Evolutionary conservation across 2,888 invertebrate genomes (phyloP).

Genomic region (Eupithecia inturbata): DNA sequence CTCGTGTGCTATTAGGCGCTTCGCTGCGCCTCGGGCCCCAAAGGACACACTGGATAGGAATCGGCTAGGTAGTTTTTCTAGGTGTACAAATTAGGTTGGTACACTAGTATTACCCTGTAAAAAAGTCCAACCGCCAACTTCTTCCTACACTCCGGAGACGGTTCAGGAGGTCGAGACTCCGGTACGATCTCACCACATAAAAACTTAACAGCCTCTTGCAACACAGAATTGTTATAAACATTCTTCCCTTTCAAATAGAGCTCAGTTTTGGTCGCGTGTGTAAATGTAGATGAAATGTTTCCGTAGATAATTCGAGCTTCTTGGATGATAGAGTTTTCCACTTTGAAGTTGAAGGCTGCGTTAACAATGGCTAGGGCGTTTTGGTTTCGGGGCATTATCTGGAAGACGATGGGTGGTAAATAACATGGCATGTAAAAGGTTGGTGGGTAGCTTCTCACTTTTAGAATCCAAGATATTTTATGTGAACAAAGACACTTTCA

Average conservation of each 20-base stretch:
- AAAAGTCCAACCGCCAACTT: conserved; percentile 89
- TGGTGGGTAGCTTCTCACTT: too few species aligned
- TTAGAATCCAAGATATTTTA: too few species aligned
- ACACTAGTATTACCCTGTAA: conserved; percentile 86
- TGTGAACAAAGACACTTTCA: too few species aligned
- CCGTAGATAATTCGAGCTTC: conserved; percentile 86
- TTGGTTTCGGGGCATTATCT: conserved; percentile 90
- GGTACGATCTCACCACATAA: conserved; percentile 86
- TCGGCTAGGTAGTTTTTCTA: not conserved
- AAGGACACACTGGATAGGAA: not conserved
- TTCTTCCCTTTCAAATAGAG: conserved; percentile 74
- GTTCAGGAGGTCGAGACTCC: conserved; percentile 86
- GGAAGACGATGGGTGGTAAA: conserved; percentile 29
- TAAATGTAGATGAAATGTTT: conserved; percentile 83
- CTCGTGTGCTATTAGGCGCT: too few species aligned
- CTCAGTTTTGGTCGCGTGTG: conserved; percentile 86
- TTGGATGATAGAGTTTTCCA: conserved; percentile 60
- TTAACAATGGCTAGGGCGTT: conserved; percentile 91
- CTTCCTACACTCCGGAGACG: conserved; percentile 87
- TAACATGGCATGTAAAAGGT: too few species aligned
- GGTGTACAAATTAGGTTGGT: too few species aligned
- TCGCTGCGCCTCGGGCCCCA: too few species aligned
- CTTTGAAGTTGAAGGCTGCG: conserved; percentile 87
- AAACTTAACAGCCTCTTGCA: conserved; percentile 79
- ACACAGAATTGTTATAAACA: conserved; percentile 63